Conservation (phyloP, 92 coral and sea anemone genomes). For the Ricordea florida region DNA sequence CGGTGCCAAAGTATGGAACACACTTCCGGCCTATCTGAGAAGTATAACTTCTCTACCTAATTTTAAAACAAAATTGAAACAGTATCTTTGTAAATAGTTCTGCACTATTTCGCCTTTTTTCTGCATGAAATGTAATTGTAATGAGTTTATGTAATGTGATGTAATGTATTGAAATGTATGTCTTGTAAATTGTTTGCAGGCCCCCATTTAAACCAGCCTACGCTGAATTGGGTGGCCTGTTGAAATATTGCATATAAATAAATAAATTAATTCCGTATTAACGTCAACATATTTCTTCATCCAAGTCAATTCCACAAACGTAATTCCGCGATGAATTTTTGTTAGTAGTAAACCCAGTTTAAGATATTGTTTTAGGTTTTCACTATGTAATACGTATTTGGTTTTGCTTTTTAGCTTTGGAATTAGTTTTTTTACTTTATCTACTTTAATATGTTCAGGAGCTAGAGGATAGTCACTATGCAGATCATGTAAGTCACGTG, state of each 20-base stretch:
- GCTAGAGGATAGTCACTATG: neutral
- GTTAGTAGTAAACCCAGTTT: neutral
- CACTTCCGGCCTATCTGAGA: too few relatives aligned
- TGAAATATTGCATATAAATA: too few relatives aligned
- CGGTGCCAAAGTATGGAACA: too few relatives aligned
- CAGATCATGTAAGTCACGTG: neutral
- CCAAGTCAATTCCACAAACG: neutral
- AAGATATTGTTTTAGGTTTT: neutral
- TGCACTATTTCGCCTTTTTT: too few relatives aligned
- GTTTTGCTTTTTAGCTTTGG: neutral
- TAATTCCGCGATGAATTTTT: neutral
- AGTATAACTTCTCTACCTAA: too few relatives aligned
- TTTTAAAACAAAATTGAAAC: too few relatives aligned
- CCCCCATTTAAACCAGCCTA: too few relatives aligned
- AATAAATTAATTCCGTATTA: neutral
- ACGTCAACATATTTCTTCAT: neutral
- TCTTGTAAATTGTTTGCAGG: too few relatives aligned
- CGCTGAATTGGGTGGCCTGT: too few relatives aligned
- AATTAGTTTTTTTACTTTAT: neutral
- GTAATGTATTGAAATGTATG: constrained; percentile 15
- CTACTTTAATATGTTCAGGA: neutral
- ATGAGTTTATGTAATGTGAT: too few relatives aligned
- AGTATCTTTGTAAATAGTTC: too few relatives aligned
- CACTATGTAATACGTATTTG: neutral
- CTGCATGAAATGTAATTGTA: too few relatives aligned